Base-by-base conservation (phyloP, 2,888 invertebrate species). In the Nycteola revayana region DNA sequence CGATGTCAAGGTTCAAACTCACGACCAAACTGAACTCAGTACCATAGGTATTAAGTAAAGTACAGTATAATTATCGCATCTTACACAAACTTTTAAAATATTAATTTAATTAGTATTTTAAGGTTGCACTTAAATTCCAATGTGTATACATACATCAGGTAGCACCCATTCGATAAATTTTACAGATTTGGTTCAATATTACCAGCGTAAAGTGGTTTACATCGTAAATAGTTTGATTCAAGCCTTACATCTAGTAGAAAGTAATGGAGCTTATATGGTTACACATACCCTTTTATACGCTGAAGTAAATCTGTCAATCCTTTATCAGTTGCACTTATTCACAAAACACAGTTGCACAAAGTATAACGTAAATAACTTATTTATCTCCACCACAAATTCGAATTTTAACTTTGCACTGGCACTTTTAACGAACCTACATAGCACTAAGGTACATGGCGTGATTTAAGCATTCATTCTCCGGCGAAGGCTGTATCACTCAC, bases 391-490 rank as follows among this genome's bases (percentile, higher is more conserved):
- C 80, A 80, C 82, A 76, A 78, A 77, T 84, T 84, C 75, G 70
- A 83, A 85, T 70, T 76, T 73, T 62, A 70, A 72, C 75, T 76
- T 75, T 51, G 78, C 87, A 86, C 84, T 72, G 72, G 64, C 85
- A 86, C 85, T 79, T 80, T 69, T 78, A 79, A 79, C 81, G 81
- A 81, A 77, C 78, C 75, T 72, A 73, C 77, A 70, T 66, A 72
- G 74, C 77, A 74, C 75, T 52, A 71, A 64, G 74, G 75, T 77
- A 72, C 77, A 80, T 73, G 76, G 76, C 81, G 82, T 77, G 81
- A 84, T 84, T 80, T 75, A 74, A 77, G 69, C 82, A 81, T 80
- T 81, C 83, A 76, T n/a, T n/a, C 80, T 21, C 66, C 63, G 62
- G 71, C 63, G 70, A 73, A 79, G 76, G 73, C 75, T 80, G 62